Evolutionary conservation across 2,113 vertebrate species (phyloP).

Genomic region (Myiopsitta monachus): DNA sequence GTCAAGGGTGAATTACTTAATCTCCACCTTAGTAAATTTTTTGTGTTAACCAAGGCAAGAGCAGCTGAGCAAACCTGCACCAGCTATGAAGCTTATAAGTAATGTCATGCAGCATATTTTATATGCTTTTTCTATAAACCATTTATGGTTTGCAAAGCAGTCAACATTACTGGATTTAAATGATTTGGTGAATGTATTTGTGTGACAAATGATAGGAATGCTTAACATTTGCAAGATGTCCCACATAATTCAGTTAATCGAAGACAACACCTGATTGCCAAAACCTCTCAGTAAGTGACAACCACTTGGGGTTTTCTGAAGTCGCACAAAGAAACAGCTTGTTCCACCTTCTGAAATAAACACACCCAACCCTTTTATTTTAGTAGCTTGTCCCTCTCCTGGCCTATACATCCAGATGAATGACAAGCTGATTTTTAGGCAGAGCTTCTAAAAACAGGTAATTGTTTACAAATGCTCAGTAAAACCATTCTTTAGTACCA

Average conservation of each 20-base stretch:
- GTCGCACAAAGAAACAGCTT: not conserved
- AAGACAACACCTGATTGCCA: not conserved
- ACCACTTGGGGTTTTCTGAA: not conserved
- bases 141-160: not conserved
- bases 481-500: not conserved
- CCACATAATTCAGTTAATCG: not conserved
- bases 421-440: not conserved
- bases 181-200: not conserved
- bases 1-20: not conserved
- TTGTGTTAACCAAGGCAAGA: not conserved
- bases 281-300: not conserved
- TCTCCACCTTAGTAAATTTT: not conserved
- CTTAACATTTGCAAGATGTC: not conserved
- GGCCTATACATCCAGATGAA: not conserved
- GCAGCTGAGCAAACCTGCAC: not conserved
- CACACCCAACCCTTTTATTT: not conserved
- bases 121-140: not conserved
- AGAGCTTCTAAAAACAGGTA: not conserved
- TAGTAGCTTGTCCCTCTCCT: not conserved
- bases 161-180: not conserved
- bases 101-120: not conserved
- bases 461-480: not conserved
- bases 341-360: not conserved
- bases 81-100: not conserved
- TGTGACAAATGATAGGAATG: not conserved